Conservation (phyloP, 2,888 invertebrate species). For the Morpho achilles region DNA sequence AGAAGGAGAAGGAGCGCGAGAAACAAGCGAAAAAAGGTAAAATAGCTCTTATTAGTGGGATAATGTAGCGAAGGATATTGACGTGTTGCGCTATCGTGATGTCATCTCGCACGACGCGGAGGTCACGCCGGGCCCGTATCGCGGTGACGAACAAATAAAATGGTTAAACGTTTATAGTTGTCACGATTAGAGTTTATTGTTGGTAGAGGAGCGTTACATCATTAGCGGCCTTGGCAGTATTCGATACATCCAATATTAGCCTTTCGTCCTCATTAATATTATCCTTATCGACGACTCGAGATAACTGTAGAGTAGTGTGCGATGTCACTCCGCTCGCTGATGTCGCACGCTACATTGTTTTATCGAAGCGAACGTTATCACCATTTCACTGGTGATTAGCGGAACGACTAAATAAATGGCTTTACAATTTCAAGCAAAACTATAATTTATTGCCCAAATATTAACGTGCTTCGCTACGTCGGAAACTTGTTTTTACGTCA, state of each 20-base stretch:
- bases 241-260: constrained; percentile 51
- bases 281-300: constrained; percentile 15
- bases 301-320: constrained; percentile 10
- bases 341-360: background rate
- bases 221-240: constrained; percentile 57
- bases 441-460: no score
- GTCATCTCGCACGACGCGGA: constrained; percentile 42
- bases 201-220: constrained; percentile 52
- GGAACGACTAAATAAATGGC: no score
- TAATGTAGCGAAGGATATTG: no score
- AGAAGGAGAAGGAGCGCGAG: constrained; percentile 72
- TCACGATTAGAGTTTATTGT: constrained; percentile 48
- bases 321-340: background rate
- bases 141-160: constrained; percentile 27
- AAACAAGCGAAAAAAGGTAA: constrained; percentile 68
- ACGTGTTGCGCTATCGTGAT: constrained; percentile 47
- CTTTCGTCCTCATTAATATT: constrained; percentile 38
- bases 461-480: no score
- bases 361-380: background rate
- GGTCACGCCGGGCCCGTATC: constrained; percentile 24
- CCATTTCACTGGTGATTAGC: background rate
- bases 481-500: background rate
- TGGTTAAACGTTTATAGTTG: constrained; percentile 16
- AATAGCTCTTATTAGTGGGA: background rate
- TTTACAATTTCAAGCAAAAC: no score